A percentile compares a stretch with the other conserved stretches of the same genome.
phyloP scores from a whole-genome alignment of 1,140 invertebrate genomes.

The Zaprionus africanus region DNA sequence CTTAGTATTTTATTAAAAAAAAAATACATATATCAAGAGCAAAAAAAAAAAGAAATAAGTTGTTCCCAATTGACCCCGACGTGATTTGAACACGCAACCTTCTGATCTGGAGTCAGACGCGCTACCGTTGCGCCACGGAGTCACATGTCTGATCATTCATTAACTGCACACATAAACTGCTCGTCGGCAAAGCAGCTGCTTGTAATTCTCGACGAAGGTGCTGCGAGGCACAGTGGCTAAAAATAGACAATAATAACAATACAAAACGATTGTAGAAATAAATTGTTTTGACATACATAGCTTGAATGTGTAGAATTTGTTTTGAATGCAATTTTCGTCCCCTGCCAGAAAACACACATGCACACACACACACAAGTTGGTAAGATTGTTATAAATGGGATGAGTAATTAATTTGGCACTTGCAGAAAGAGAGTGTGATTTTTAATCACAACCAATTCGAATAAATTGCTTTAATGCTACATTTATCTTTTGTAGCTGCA shows the following conservation, averaged over 20 bases:
- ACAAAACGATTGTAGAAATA: slow-evolving; percentile 2
- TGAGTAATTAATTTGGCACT: slow-evolving; percentile 47
- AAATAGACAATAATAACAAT: slow-evolving; percentile 22
- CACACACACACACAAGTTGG: slow-evolving; percentile 32
- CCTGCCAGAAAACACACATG: slow-evolving; percentile 61
- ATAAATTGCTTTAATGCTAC: slow-evolving; percentile 62
- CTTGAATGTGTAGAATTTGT: slow-evolving; percentile 46
- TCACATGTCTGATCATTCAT: slow-evolving; percentile 38
- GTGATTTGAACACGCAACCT: slow-evolving; percentile 99
- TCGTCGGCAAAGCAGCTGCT: not conserved
- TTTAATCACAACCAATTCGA: slow-evolving; percentile 54
- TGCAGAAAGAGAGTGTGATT: slow-evolving; percentile 15
- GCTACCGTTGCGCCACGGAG: slow-evolving; percentile 98
- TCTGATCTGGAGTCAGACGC: slow-evolving; percentile 99
- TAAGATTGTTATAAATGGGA: slow-evolving; percentile 50
- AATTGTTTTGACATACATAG: slow-evolving; percentile 34
- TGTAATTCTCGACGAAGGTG: not conserved
- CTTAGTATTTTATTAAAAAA: too few relatives aligned
- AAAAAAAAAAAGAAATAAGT: not conserved
- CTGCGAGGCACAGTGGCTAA: not conserved
- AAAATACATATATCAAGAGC: not conserved
- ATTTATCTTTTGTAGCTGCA: slow-evolving; percentile 62
- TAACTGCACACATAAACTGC: slow-evolving; percentile 2
- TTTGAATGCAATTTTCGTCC: slow-evolving; percentile 63
- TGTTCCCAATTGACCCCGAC: slow-evolving; percentile 90